A percentile compares a stretch with the other conserved stretches of the same genome.
Evolutionary conservation across 2,888 invertebrate genomes (phyloP).

Genomic region (Fissipunctia ypsillon): DNA sequence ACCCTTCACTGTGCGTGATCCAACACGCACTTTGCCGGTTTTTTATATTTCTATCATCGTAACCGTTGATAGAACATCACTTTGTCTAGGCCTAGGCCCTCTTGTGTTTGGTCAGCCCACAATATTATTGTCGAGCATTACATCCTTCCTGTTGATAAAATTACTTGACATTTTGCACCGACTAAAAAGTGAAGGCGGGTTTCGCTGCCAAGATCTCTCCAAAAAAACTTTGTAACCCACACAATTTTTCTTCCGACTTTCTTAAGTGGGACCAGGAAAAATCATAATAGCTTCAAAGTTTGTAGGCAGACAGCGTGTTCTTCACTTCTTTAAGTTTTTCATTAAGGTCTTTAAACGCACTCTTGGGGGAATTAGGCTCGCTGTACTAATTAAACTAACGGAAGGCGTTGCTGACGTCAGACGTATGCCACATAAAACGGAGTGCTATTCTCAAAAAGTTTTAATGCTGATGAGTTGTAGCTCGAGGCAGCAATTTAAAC

Average conservation of each 20-base stretch:
- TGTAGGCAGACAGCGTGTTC: constrained; percentile 47
- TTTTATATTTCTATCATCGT: background rate
- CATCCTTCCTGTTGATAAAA: constrained; percentile 31
- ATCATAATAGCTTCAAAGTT: constrained; percentile 43
- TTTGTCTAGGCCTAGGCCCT: background rate
- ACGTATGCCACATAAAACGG: constrained; percentile 75
- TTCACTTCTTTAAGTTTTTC: constrained; percentile 66
- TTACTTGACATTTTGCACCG: constrained; percentile 22
- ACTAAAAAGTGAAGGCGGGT: constrained; percentile 26
- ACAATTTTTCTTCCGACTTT: constrained; percentile 30
- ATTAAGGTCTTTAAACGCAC: constrained; percentile 74
- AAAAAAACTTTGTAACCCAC: constrained; percentile 31
- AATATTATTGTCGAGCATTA: background rate
- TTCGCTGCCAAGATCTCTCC: constrained; percentile 28
- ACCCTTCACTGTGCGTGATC: too few relatives aligned
- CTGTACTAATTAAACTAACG: constrained; percentile 81
- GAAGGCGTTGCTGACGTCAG: constrained; percentile 69
- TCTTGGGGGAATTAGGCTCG: constrained; percentile 71
- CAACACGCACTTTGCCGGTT: too few relatives aligned
- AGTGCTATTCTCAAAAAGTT: constrained; percentile 77
- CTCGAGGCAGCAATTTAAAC: constrained; percentile 84
- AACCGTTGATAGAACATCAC: background rate
- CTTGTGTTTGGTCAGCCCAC: background rate
- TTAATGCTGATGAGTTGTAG: constrained; percentile 86
- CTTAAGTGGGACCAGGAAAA: constrained; percentile 29